Evolutionary conservation across 2,797 vertebrate genomes (phyloP), one percentile per base, ranked within the genome.

Genomic region (Glossophaga mutica): DNA sequence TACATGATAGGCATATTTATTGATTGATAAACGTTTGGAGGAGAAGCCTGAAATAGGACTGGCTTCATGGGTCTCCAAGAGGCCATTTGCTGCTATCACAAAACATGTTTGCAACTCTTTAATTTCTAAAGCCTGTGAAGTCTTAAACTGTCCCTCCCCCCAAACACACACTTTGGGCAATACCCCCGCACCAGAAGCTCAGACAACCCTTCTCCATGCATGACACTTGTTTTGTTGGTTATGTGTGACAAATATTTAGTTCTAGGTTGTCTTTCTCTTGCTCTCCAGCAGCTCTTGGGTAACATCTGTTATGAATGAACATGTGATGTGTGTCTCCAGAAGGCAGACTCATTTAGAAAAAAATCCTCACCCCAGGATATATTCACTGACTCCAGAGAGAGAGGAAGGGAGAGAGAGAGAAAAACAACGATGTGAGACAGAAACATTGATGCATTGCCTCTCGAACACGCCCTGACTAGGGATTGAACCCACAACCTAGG

Each of bases 21-120:
- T 94, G 93, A 95, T 83, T 78, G 68, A 88, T 91, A 90, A 96
- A 93, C 26, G 5, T 84, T 79, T 87, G 62, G 74, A 79, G 50
- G 67, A 95, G 70, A 94, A 59, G 7, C 46, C 32, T 85, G 73
- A 91, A 94, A 68, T 79, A 77, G n/a, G 42, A 86, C 62, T 78
- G 59, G 59, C 32, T 82, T 86, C 32, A 73, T 91, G 52, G 71
- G 34, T 93, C 79, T 84, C 76, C 50, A 83, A 76, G 92, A 93
- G 87, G 93, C 81, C 79, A 77, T 94, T 97, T 83, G 82, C 32
- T 91, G 48, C 73, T 84, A 67, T 26, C 37, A 73, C 15, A 74
- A 86, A 71, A 78, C n/a, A 22, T 62, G 29, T 86, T 94, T 85
- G 21, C 86, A 87, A 48, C 42, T 71, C 39, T 93, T 78, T 87